Base-by-base conservation (phyloP, 2,113 vertebrate species). In the Scortum barcoo region DNA sequence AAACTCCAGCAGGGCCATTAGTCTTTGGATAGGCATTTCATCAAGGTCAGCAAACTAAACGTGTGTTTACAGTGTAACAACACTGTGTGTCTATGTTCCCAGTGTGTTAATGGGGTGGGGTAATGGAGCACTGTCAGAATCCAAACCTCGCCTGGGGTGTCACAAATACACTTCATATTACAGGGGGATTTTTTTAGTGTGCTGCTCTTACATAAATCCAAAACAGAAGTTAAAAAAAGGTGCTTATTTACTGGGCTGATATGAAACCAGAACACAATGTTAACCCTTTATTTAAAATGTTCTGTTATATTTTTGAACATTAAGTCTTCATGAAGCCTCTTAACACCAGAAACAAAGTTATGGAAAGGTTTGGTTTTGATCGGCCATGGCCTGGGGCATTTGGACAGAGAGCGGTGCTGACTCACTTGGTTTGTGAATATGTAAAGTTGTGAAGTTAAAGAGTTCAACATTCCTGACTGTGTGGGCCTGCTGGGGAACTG, bases 51-150 rank as follows among this genome's bases (percentile, higher is more conserved):
- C 71, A 42, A 28, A 57, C 50, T 26, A 10, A 51, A 48, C 9
- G 48, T 38, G 24, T 76, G 60, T 79, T 65, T 54, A 54, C 24
- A 66, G 54, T 26, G 19, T 63, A 65, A 36, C 33, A 36, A 36
- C 33, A 36, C 6, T 56, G 80, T 57, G n/a, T 69, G 54, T 44
- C 53, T 57, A 36, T 46, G 61, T 61, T 83, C 56, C 30, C 17
- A 40, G 48, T 36, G 26, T 72, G 63, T 61, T 78, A 78, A 70
- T 14, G 62, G 67, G 79, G 56, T 28, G 51, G 40, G 36, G 67
- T 66, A 56, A 30, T 56, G 40, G 28, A 51, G 19, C 50, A 40
- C 30, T 71, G 28, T 28, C 54, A 30, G 44, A 68, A 28, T 36
- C 28, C 30, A 79, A 56, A 60, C 42, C 58, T 44, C 42, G 17